phyloP scores from a whole-genome alignment of 2,797 vertebrate species.

The Gymnoscopelus microlampas region DNA sequence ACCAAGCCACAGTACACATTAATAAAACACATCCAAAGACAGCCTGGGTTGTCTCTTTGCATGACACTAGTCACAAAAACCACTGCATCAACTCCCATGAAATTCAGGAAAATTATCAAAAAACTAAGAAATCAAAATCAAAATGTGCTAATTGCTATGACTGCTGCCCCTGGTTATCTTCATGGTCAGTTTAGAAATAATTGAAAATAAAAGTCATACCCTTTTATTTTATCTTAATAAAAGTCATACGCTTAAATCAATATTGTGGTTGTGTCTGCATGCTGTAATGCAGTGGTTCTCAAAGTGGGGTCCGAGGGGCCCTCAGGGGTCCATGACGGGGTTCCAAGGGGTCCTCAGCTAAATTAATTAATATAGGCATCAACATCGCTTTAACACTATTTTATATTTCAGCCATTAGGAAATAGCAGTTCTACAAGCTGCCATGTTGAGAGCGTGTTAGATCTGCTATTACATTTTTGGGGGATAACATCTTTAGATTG shows the following conservation, averaged over 20 bases:
- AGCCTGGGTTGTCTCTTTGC: slow-evolving; percentile 43
- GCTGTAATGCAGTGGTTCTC: slow-evolving; percentile 26
- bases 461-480: too few species aligned
- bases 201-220: slow-evolving; percentile 23
- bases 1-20: slow-evolving; percentile 74
- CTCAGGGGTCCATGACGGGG: too few species aligned
- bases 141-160: slow-evolving; percentile 55
- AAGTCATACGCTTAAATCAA: slow-evolving; percentile 16
- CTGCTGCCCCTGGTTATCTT: slow-evolving; percentile 49
- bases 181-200: slow-evolving; percentile 39
- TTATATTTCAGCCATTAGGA: too few species aligned
- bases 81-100: slow-evolving; percentile 52
- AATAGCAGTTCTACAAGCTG: too few species aligned
- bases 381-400: too few species aligned
- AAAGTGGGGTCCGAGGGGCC: too few species aligned
- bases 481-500: too few species aligned
- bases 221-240: too few species aligned
- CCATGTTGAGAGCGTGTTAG: too few species aligned
- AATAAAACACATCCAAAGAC: slow-evolving; percentile 65
- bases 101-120: slow-evolving; percentile 27
- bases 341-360: too few species aligned
- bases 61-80: slow-evolving; percentile 65
- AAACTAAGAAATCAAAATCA: slow-evolving; percentile 22
- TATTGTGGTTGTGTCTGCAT: slow-evolving; percentile 46
- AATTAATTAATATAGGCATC: too few species aligned